Percentiles rank a stretch among this genome's conserved stretches.
phyloP scores from a whole-genome alignment of 2,888 invertebrate species.

The Lycaena phlaeas region DNA sequence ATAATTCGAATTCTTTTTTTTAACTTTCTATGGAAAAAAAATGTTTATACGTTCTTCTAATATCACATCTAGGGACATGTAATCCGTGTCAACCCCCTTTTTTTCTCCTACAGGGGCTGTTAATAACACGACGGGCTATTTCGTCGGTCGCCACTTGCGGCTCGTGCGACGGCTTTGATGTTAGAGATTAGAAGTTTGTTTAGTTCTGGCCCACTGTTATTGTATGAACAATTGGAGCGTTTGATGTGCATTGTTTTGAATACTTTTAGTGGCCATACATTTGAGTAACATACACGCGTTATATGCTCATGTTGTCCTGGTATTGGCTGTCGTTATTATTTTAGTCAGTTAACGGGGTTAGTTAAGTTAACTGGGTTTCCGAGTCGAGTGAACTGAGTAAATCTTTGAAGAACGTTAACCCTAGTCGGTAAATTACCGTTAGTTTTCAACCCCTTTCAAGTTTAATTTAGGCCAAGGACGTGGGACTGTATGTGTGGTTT shows the following conservation, averaged over 20 bases:
- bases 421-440: too few relatives aligned
- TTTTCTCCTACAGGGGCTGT: conserved; percentile 49
- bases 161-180: conserved; percentile 62
- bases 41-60: too few relatives aligned
- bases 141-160: conserved; percentile 51
- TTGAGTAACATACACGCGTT: not conserved
- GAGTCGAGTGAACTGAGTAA: too few relatives aligned
- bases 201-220: conserved; percentile 30
- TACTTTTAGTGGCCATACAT: not conserved
- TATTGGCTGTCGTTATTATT: not conserved
- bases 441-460: not conserved
- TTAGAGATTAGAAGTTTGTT: conserved; percentile 57
- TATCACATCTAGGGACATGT: conserved; percentile 19
- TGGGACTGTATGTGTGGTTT: conserved; percentile 2
- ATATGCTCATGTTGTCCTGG: not conserved
- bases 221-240: conserved; percentile 26
- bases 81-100: conserved; percentile 30
- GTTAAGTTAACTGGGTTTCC: too few relatives aligned
- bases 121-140: conserved; percentile 70
- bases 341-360: too few relatives aligned
- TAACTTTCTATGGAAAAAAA: too few relatives aligned
- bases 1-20: not conserved
- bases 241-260: conserved; percentile 21
- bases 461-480: conserved; percentile 2
- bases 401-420: too few relatives aligned